Conservation (phyloP, 2,113 vertebrate genomes). For the Octodon degus region DNA sequence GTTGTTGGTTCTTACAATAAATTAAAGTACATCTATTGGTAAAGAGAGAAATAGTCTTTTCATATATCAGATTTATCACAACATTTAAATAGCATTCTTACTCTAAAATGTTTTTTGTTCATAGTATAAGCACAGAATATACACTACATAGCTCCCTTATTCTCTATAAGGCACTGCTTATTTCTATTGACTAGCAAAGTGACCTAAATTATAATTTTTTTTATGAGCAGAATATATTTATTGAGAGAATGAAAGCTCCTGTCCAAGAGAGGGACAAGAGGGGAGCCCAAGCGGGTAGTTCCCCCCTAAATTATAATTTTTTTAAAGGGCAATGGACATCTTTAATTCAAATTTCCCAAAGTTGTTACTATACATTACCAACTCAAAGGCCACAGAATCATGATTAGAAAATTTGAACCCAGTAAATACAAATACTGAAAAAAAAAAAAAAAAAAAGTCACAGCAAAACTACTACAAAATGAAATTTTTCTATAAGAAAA, state of each 20-base stretch:
- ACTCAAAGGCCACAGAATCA: not conserved
- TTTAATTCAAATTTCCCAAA: conserved; percentile 40
- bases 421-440: conserved; percentile 55
- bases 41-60: not conserved
- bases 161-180: not conserved
- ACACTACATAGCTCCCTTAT: not conserved
- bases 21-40: not conserved
- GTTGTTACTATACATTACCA: conserved; percentile 44
- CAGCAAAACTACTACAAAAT: conserved; percentile 15
- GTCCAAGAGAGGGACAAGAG: too few species aligned
- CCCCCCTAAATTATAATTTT: conserved; percentile 45
- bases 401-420: conserved; percentile 43
- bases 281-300: too few species aligned
- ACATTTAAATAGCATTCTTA: conserved; percentile 16
- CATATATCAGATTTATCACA: not conserved
- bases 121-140: not conserved
- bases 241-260: too few species aligned
- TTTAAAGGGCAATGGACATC: conserved; percentile 35
- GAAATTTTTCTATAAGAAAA: conserved; percentile 49
- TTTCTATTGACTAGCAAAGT: conserved; percentile 23
- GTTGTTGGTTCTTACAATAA: not conserved
- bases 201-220: conserved; percentile 44
- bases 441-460: not conserved
- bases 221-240: too few species aligned
- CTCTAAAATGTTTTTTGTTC: conserved; percentile 18